phyloP scores from a whole-genome alignment of 2,888 invertebrate genomes.

The Abrostola tripartita region DNA sequence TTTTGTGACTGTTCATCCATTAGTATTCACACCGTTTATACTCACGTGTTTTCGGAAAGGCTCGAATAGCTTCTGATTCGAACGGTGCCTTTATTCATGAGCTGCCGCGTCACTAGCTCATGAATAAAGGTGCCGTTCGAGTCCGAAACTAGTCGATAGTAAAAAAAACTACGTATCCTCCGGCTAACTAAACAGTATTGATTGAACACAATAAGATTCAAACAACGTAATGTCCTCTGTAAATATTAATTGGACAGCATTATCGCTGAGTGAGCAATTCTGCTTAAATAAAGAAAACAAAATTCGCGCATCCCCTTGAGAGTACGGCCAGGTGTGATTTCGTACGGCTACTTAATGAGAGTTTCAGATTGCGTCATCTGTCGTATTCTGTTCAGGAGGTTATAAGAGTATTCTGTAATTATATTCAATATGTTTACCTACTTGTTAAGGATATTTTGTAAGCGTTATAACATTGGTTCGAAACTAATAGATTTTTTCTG shows the following conservation, averaged over 20 bases:
- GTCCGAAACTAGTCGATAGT: not conserved
- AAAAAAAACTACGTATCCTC: not conserved
- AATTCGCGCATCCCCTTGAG: not conserved
- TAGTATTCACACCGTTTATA: too few relatives aligned
- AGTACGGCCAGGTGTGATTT: not conserved
- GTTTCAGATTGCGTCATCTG: not conserved
- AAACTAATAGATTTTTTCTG: too few relatives aligned
- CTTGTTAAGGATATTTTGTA: not conserved
- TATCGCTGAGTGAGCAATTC: not conserved
- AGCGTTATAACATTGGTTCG: not conserved
- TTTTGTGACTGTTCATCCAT: too few relatives aligned
- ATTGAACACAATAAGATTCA: not conserved
- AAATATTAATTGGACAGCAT: conserved; percentile 1
- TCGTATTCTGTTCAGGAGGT: not conserved
- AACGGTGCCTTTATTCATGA: too few relatives aligned
- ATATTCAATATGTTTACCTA: not conserved
- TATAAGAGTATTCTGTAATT: not conserved
- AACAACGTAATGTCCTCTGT: not conserved
- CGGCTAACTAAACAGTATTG: not conserved
- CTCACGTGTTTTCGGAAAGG: too few relatives aligned
- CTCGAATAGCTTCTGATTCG: too few relatives aligned
- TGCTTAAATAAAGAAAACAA: conserved; percentile 3
- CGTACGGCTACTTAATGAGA: not conserved
- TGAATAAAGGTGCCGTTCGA: too few relatives aligned
- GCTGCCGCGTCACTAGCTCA: too few relatives aligned